Evolutionary conservation across 2,797 vertebrate genomes (phyloP).

Genomic region (Etheostoma nigrum): DNA sequence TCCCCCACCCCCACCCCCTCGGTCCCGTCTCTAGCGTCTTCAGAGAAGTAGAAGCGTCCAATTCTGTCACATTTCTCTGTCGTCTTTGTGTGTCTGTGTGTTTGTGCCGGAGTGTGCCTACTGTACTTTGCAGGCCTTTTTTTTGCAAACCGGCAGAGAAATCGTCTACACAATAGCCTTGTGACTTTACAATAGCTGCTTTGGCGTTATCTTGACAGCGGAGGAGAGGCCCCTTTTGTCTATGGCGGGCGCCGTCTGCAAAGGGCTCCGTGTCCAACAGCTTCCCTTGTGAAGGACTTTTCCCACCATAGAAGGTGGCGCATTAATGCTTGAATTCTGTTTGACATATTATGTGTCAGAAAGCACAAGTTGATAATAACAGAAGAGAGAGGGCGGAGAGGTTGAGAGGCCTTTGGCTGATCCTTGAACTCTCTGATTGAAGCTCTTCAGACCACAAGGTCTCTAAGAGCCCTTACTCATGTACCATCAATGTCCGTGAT

Average conservation of each 20-base stretch:
- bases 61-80: conserved; percentile 77
- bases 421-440: conserved; percentile 38
- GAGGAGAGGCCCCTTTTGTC: conserved; percentile 78
- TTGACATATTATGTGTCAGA: conserved; percentile 7
- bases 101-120: conserved; percentile 22
- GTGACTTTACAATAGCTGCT: conserved; percentile 77
- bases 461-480: neutral
- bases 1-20: conserved; percentile 15
- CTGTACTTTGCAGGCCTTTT: conserved; percentile 52
- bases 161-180: conserved; percentile 75
- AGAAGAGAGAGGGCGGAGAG: neutral
- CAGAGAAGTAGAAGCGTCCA: conserved; percentile 74
- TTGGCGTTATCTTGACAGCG: conserved; percentile 82
- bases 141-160: conserved; percentile 63
- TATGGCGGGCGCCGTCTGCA: conserved; percentile 59
- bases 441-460: conserved; percentile 11
- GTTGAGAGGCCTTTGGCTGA: neutral
- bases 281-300: conserved; percentile 45
- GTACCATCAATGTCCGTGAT: neutral
- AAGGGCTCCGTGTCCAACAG: conserved; percentile 67
- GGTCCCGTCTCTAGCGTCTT: conserved; percentile 67
- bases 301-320: conserved; percentile 6
- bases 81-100: conserved; percentile 68
- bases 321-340: conserved; percentile 6
- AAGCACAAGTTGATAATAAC: conserved; percentile 20